Base-by-base conservation (phyloP, 2,888 invertebrate species). In the Abrostola triplasia region DNA sequence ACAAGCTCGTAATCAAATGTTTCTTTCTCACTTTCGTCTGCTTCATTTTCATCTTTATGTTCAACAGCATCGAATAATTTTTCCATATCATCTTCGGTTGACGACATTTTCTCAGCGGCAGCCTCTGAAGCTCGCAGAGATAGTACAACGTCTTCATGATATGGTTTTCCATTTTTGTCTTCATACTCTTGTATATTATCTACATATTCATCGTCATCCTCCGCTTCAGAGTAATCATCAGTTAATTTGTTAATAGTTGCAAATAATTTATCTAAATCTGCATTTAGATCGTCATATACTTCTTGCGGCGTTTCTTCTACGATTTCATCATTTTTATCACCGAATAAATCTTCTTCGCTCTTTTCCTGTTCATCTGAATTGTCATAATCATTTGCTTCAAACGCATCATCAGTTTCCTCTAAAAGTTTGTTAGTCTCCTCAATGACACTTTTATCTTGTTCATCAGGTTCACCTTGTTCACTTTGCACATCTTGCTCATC, bases 191-290 rank as follows among this genome's bases (percentile, higher is more conserved):
- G 54, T n/a, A 83, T 63, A 36, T 80, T 75, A 40, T 79, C 70
- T 9, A 76, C 76, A 57, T 44, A 40, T 0, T 81, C 64, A 37
- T 64, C 64, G n/a, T 60, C 67, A 0, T 64, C 40, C 40, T 44
- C 71, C 10, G 75, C 64, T 8, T 77, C 66, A 5, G 77, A 62
- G 7, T 63, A 67, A 11, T 82, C 77, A 38, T 78, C 70, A 12
- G 68, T 76, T 9, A 92, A 77, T 75, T 91, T 89, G 10, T 85
- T 77, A 57, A 87, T 72, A 11, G 88, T 89, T 55, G 85, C 85
- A 60, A 88, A 82, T 36, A 93, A 70, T 59, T 86, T 84, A 12
- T 86, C 82, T 40, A 92, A 83, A 69, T 93, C 89, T 13, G 80
- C 81, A 64, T 88, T 83, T 8, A 93, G 77, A 58, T 92, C 90